Evolutionary conservation across 92 coral and sea anemone species (phyloP), one percentile per base, ranked within the genome.

Genomic region (Porites rus): DNA sequence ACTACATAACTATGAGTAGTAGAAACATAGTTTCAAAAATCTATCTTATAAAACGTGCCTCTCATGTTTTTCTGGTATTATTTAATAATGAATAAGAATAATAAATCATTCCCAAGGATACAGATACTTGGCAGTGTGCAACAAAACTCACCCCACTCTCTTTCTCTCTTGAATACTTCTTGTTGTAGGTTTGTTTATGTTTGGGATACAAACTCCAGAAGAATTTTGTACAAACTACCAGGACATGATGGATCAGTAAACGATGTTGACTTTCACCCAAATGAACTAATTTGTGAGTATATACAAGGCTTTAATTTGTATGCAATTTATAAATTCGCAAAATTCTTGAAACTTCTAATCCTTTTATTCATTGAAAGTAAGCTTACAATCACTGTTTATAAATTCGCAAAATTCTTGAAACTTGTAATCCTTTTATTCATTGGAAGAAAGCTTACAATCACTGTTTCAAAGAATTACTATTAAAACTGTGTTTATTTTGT

Each of bases 231-330:
- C 92, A 97, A 97, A 76, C 87, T 97, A 17, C 99, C 99, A 69
- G 99, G 99, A 16, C 99, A 97, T 51, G 93, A 95, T 74, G 99
- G 99, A 64, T 97, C 97, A 65, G 99, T 97, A 4, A 97, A 97
- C 78, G 99, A 97, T 83, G 94, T 93, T 2, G 98, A 97, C 91
- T 97, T 97, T 75, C 99, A 97, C 84, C 99, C 99, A 17, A 95
- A 86, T 38, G 99, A 97, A 79, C 96, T 98, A 3, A 97, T 97
- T 71, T 76, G 99, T 97, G 86, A 97, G 99, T 79, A 56, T 10
- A 56, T 56, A 4, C 61, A 17, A 24, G 46, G 16, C 8, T 64
- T 25, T n/a, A 1, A 2, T 62, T 63, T 17, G 38, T 51, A 50
- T 8, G 25, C 67, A 60, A 38, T 4, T 8, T 10, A 10, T 10